These are phyloP conservation scores for Coreoperca whiteheadi DNA, from an alignment of 2,113 vertebrate species.

Conservation along the genomic window DNA sequence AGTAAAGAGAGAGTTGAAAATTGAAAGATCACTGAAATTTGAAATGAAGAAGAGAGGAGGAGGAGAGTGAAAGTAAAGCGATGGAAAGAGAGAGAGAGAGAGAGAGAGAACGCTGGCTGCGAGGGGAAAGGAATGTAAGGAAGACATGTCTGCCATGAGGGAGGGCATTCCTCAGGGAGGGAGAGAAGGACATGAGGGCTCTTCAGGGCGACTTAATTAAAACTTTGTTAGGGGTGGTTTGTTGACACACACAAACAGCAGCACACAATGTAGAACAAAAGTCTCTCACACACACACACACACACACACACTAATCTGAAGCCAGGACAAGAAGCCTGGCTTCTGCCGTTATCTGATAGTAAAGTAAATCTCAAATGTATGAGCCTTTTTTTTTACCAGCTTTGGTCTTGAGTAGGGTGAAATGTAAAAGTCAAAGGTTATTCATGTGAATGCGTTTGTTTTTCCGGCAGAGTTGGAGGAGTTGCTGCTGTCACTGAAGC, in stretches of 20 bases:
- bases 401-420: not conserved
- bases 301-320: slow-evolving; percentile 7
- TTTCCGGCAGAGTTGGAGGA: slow-evolving; percentile 92
- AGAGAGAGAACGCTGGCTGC: slow-evolving; percentile 21
- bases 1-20: not conserved
- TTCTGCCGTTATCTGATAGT: not conserved
- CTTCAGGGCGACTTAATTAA: slow-evolving; percentile 79
- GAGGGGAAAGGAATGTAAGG: slow-evolving; percentile 54
- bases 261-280: not conserved
- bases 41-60: not conserved
- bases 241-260: slow-evolving; percentile 40
- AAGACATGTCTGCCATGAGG: slow-evolving; percentile 45
- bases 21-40: not conserved
- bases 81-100: slow-evolving; percentile 14
- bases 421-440: not conserved
- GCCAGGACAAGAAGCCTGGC: not conserved
- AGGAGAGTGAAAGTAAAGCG: not conserved
- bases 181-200: slow-evolving; percentile 61
- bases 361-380: not conserved
- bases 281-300: not conserved
- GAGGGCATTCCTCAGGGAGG: slow-evolving; percentile 80
- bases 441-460: slow-evolving; percentile 9
- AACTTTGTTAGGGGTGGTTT: slow-evolving; percentile 61
- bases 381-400: not conserved
- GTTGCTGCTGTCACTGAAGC: slow-evolving; percentile 94